Percentiles rank a stretch among this genome's conserved stretches.
phyloP scores from a whole-genome alignment of 2,888 invertebrate genomes.

The Diarsia mendica region DNA sequence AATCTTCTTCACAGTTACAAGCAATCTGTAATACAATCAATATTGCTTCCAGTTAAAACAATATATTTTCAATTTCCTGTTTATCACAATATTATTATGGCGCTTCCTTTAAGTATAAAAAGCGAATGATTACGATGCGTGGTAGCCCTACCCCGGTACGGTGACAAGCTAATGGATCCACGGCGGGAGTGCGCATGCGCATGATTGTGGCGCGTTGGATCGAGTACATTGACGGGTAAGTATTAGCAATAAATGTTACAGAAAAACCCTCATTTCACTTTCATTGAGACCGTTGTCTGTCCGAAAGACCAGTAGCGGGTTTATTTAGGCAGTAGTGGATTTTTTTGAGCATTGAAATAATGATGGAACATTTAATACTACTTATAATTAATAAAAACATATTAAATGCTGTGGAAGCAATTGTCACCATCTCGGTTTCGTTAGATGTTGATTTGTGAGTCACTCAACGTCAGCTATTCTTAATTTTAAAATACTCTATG shows the following conservation, averaged over 20 bases:
- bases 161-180: conserved; percentile 75
- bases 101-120: conserved; percentile 43
- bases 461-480: not conserved
- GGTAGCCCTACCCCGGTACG: conserved; percentile 62
- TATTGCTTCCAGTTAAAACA: conserved; percentile 34
- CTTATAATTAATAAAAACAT: too few relatives aligned
- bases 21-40: conserved; percentile 35
- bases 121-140: conserved; percentile 44
- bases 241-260: not conserved
- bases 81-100: conserved; percentile 36
- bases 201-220: conserved; percentile 35
- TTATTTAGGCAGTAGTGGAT: not conserved
- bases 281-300: not conserved
- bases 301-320: not conserved
- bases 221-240: conserved; percentile 66
- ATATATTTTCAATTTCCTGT: conserved; percentile 58
- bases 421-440: not conserved
- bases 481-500: not conserved
- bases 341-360: not conserved
- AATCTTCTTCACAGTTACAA: conserved; percentile 30
- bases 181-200: conserved; percentile 65
- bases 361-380: too few relatives aligned
- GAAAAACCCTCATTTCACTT: not conserved
- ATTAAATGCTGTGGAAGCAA: too few relatives aligned
- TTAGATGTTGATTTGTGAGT: not conserved